Conservation (phyloP, 2,888 invertebrate species). For the Temnothorax unifasciatus region DNA sequence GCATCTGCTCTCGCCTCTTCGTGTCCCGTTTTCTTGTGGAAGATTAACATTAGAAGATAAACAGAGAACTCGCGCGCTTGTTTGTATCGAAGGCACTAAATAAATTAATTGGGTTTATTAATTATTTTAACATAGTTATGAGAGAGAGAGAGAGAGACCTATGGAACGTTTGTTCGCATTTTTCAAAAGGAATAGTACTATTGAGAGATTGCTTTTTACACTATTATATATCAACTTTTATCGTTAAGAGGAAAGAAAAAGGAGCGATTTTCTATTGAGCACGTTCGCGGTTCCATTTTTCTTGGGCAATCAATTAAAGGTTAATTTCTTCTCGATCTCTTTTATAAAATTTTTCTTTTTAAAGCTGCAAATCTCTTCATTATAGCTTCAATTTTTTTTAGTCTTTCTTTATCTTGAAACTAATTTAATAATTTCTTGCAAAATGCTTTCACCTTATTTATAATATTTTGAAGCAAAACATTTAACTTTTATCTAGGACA, state of each 20-base stretch:
- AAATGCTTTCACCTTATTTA: background rate
- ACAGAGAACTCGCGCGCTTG: slow-evolving; percentile 1
- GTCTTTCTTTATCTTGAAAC: background rate
- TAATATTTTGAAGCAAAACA: background rate
- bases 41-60: background rate
- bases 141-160: too few species aligned
- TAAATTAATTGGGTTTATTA: background rate
- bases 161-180: background rate
- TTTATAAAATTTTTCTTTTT: slow-evolving; percentile 21
- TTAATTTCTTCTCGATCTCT: slow-evolving; percentile 31
- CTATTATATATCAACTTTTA: slow-evolving; percentile 1
- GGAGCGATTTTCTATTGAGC: slow-evolving; percentile 30
- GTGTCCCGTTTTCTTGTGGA: background rate
- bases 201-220: slow-evolving; percentile 30
- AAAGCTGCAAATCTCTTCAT: background rate
- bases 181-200: background rate
- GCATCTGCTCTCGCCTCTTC: slow-evolving; percentile 34
- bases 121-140: background rate
- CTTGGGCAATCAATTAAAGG: slow-evolving; percentile 37
- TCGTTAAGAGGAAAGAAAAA: background rate
- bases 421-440: slow-evolving; percentile 13
- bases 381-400: background rate
- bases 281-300: slow-evolving; percentile 26
- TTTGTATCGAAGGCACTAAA: background rate
- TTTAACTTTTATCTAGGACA: slow-evolving; percentile 14